Evolutionary conservation across 2,797 vertebrate genomes (phyloP), one percentile per base, ranked within the genome.

Genomic region (Siniperca obscura): DNA sequence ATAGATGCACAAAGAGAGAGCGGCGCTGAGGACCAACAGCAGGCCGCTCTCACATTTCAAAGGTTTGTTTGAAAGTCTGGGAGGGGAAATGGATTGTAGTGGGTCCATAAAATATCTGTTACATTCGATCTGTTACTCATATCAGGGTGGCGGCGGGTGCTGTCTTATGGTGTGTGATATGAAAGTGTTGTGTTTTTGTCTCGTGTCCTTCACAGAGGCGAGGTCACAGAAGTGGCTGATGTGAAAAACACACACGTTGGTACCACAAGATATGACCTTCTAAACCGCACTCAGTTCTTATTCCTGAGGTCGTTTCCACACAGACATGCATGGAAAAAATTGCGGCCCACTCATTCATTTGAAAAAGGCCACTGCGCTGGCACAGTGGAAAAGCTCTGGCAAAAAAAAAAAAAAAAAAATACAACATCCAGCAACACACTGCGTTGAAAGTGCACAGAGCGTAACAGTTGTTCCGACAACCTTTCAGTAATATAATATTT

Each of bases 31-130:
- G 70, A 74, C 56, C 84, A 61, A 72, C 80, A 70, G 65, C 42
- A 55, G 79, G 60, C 59, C 27, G 71, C 69, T 87, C 92, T 95
- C 89, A 80, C 74, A 70, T 95, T 94, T 90, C 93, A 86, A 72
- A 87, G 84, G 79, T 83, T 82, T 65, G 86, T 89, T 87, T 90
- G 80, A 88, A 86, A 76, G 83, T 78, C 88, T 70, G 75, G 16
- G 66, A 87, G 79, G 77, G 82, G 80, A 90, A 87, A 89, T 72
- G 67, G 69, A 82, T 83, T 67, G 83, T 85, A 80, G 83, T 64
- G 82, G 83, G 82, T 84, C 53, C 78, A 81, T 86, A 78, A 81
- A 92, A 89, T 84, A 91, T 87, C 89, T 87, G 76, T 88, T 89
- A 86, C 85, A 50, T 88, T 70, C 50, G 74, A 90, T 88, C 80